Evolutionary conservation across 2,888 invertebrate genomes (phyloP).

Genomic region (Peribatodes rhomboidaria): DNA sequence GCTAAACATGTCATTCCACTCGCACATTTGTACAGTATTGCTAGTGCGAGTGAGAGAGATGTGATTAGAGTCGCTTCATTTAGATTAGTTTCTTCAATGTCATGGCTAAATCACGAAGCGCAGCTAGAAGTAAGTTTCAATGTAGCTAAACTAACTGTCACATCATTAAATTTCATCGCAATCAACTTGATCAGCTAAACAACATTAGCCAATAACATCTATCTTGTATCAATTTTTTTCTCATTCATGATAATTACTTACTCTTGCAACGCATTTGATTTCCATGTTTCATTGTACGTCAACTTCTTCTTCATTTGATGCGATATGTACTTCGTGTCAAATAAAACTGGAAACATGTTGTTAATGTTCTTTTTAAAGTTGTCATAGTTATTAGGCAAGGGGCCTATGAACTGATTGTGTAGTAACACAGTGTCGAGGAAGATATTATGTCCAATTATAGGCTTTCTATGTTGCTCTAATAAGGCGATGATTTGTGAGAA

Average conservation of each 20-base stretch:
- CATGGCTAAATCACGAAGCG: no score
- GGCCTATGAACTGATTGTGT: conserved; percentile 90
- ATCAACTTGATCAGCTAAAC: no score
- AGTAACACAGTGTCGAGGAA: conserved; percentile 90
- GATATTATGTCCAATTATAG: conserved; percentile 92
- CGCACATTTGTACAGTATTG: no score
- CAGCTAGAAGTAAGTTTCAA: no score
- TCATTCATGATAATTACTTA: conserved; percentile 57
- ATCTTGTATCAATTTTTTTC: no score
- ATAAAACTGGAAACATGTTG: conserved; percentile 88
- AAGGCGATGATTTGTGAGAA: conserved; percentile 89
- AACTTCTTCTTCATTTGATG: conserved; percentile 81
- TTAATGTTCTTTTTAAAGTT: conserved; percentile 88
- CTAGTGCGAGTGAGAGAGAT: no score
- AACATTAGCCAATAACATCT: no score
- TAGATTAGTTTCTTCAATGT: no score
- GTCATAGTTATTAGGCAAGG: conserved; percentile 88
- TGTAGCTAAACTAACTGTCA: no score
- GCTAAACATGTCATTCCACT: no score
- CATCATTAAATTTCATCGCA: no score
- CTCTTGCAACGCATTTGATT: conserved; percentile 82
- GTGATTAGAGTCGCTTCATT: no score
- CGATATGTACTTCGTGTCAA: conserved; percentile 91
- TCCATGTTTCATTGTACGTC: conserved; percentile 80
- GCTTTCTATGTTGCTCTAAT: conserved; percentile 87